Evolutionary conservation across 2,888 invertebrate genomes (phyloP), one percentile per base, ranked within the genome.

Genomic region (Portevinia maculata): DNA sequence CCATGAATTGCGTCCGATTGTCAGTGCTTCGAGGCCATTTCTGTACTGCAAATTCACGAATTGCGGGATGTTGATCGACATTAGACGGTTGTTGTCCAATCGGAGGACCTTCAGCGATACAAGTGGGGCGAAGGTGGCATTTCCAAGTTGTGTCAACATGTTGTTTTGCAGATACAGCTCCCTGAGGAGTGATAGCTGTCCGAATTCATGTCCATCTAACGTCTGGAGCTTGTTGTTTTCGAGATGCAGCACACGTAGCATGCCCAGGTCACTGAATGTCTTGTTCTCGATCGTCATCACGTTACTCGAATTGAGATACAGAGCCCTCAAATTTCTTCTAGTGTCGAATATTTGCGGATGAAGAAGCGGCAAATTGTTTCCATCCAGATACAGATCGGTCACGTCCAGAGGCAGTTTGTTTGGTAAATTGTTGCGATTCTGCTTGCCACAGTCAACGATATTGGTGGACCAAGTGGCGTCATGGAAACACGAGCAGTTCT

Each of bases 391-490:
- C 83, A 98, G 94, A 89, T 98, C 97, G 6, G 98, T 98, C 6
- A 97, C 97, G 88, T 98, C 97, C 95, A 97, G 97, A 1, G 98
- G 98, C 88, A 98, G 95, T 86, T 95, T 94, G 34, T 94, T 93
- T 0, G 98, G 97, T 86, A 90, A 74, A 2, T 78, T 84, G 15
- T 87, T 84, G 84, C 88, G 86, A 84, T 90, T 89, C 85, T 90
- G 90, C 13, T 94, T 94, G 85, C 96, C 96, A 91, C 97, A 98
- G 90, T 97, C 97, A 52, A 97, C 97, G 44, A 97, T 96, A 90
- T 97, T 97, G 62, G 96, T 97, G 86, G 95, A 95, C 97, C 98
- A 98, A 84, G 96, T 94, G 89, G 96, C 96, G 89, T 98, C 98
- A 90, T 97, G 97, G 91, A 97, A 98, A 91, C 98, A 98, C 86